Evolutionary conservation across 2,113 vertebrate species (phyloP).

Genomic region (Datnioides undecimradiatus): DNA sequence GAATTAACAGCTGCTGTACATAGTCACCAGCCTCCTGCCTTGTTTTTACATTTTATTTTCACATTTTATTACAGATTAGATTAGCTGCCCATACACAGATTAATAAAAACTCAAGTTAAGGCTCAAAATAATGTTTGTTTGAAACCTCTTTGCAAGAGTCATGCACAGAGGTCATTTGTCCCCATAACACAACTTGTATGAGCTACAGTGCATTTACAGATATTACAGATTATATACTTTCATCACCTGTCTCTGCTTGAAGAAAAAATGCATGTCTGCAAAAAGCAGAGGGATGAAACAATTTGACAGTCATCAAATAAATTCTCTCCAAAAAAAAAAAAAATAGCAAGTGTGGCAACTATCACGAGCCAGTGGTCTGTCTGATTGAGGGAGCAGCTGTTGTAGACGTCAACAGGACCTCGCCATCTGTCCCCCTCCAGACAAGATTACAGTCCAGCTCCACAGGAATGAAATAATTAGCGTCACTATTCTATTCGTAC

Average conservation of each 20-base stretch:
- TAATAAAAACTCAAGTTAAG: not conserved
- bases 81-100: not conserved
- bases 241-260: not conserved
- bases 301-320: conserved; percentile 27
- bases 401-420: conserved; percentile 46
- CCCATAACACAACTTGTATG: not conserved
- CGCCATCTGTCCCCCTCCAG: conserved; percentile 66
- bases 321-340: not conserved
- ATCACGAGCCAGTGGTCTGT: conserved; percentile 37
- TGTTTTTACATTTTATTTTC: no score
- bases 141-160: no score
- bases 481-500: conserved; percentile 43
- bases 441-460: conserved; percentile 45
- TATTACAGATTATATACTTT: no score
- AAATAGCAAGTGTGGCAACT: conserved; percentile 20
- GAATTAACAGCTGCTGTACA: no score
- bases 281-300: conserved; percentile 8
- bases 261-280: not conserved
- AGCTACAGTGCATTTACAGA: not conserved
- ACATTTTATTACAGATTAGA: not conserved
- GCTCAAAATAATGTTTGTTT: no score
- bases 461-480: conserved; percentile 69
- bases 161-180: no score
- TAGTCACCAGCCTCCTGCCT: no score
- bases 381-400: conserved; percentile 67